phyloP scores from a whole-genome alignment of 2,888 invertebrate genomes.

The Callyntrura guangdongensis region DNA sequence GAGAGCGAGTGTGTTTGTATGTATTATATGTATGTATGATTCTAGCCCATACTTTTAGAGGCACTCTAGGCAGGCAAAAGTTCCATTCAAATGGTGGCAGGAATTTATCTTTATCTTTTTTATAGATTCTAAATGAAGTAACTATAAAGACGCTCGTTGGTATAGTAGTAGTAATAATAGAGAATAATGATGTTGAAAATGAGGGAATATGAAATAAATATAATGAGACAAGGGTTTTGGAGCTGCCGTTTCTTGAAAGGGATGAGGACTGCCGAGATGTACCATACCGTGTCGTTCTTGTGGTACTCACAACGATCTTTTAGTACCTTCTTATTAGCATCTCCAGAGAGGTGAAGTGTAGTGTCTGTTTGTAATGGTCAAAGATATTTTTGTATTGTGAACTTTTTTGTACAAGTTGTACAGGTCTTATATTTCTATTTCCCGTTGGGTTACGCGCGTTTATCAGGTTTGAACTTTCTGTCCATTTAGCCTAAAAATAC shows the following conservation, averaged over 20 bases:
- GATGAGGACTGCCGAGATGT: not conserved
- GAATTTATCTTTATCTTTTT: slow-evolving; percentile 51
- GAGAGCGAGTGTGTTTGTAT: not conserved
- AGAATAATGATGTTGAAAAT: slow-evolving; percentile 73
- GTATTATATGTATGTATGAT: not conserved
- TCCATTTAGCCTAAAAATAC: not conserved
- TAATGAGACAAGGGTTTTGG: slow-evolving; percentile 63
- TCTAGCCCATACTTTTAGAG: not conserved
- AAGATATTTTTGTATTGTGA: too few relatives aligned
- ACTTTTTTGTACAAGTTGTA: too few relatives aligned
- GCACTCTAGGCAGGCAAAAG: not conserved
- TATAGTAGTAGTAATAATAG: slow-evolving; percentile 66
- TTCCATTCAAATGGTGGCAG: slow-evolving; percentile 21
- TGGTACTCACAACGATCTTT: not conserved
- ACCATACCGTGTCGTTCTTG: not conserved
- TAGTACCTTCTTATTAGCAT: slow-evolving; percentile 16
- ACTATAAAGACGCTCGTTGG: slow-evolving; percentile 47
- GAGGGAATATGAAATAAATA: slow-evolving; percentile 73
- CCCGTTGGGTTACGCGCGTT: slow-evolving; percentile 43
- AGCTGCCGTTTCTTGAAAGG: not conserved
- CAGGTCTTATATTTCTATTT: too few relatives aligned
- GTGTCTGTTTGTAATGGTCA: slow-evolving; percentile 66
- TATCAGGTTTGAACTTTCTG: not conserved
- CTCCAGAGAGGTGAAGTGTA: slow-evolving; percentile 14
- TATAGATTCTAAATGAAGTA: slow-evolving; percentile 52